Conservation (phyloP, 92 coral and sea anemone genomes). For the Ricordea florida region DNA sequence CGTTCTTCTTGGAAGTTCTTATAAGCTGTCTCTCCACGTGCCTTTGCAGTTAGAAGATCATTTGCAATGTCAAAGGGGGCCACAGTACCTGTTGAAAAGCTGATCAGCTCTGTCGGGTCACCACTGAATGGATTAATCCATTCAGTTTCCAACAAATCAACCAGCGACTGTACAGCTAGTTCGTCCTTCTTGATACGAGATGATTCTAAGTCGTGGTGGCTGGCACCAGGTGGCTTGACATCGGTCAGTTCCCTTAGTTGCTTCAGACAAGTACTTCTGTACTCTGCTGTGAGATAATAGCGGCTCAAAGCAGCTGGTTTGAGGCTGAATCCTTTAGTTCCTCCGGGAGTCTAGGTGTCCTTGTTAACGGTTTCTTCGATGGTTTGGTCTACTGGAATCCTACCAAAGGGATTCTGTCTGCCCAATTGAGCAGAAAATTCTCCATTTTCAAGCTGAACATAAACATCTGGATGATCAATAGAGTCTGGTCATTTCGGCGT, state of each 20-base stretch:
- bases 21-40: slow-evolving; percentile 11
- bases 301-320: slow-evolving; percentile 10
- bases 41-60: slow-evolving; percentile 16
- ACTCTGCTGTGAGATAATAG: not conserved
- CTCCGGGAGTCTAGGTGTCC: slow-evolving; percentile 15
- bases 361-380: slow-evolving; percentile 31
- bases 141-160: slow-evolving; percentile 8
- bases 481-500: slow-evolving; percentile 23
- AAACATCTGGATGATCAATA: slow-evolving; percentile 22
- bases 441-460: slow-evolving; percentile 10
- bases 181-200: slow-evolving; percentile 27
- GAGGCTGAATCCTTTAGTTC: slow-evolving; percentile 24
- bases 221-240: not conserved
- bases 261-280: slow-evolving; percentile 21
- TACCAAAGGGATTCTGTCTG: slow-evolving; percentile 20
- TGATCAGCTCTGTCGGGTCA: slow-evolving; percentile 8
- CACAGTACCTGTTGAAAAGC: slow-evolving; percentile 21
- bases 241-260: slow-evolving; percentile 7
- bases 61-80: slow-evolving; percentile 3
- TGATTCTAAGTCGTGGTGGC: slow-evolving; percentile 13
- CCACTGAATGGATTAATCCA: slow-evolving; percentile 31
- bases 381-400: slow-evolving; percentile 38
- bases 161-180: slow-evolving; percentile 12
- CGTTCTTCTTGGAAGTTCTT: slow-evolving; percentile 4
- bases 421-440: slow-evolving; percentile 26